phyloP scores from a whole-genome alignment of 2,797 vertebrate genomes.

The Thalassophryne amazonica region DNA sequence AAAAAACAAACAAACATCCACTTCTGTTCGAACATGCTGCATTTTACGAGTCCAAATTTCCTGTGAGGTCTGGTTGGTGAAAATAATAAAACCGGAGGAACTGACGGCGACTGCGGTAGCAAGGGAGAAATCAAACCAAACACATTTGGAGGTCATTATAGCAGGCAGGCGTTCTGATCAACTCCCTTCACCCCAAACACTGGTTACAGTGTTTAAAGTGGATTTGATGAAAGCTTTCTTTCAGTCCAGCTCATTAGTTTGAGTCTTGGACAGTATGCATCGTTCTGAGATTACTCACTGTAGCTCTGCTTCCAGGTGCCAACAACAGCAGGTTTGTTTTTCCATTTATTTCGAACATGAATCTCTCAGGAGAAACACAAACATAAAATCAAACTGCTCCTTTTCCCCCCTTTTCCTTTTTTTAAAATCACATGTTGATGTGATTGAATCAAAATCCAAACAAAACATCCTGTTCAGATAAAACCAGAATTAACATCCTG shows the following conservation, averaged over 20 bases:
- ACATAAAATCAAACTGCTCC: conserved; percentile 35
- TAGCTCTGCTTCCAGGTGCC: conserved; percentile 7
- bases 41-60: conserved; percentile 35
- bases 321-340: conserved; percentile 39
- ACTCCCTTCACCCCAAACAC: conserved; percentile 62
- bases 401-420: no score
- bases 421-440: no score
- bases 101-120: conserved; percentile 1
- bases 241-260: conserved; percentile 69
- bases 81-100: background rate
- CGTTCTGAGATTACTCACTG: conserved; percentile 46
- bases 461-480: no score
- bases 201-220: conserved; percentile 61
- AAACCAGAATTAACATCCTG: no score
- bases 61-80: conserved; percentile 16
- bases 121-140: conserved; percentile 59
- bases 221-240: conserved; percentile 70
- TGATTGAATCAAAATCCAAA: no score
- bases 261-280: conserved; percentile 49
- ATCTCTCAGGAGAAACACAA: conserved; percentile 33
- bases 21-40: conserved; percentile 18
- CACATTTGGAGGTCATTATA: conserved; percentile 75
- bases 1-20: background rate
- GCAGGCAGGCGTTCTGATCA: conserved; percentile 61
- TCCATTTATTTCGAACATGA: conserved; percentile 47